Evolutionary conservation across 2,113 vertebrate genomes (phyloP).

Genomic region (Chinchilla lanigera): DNA sequence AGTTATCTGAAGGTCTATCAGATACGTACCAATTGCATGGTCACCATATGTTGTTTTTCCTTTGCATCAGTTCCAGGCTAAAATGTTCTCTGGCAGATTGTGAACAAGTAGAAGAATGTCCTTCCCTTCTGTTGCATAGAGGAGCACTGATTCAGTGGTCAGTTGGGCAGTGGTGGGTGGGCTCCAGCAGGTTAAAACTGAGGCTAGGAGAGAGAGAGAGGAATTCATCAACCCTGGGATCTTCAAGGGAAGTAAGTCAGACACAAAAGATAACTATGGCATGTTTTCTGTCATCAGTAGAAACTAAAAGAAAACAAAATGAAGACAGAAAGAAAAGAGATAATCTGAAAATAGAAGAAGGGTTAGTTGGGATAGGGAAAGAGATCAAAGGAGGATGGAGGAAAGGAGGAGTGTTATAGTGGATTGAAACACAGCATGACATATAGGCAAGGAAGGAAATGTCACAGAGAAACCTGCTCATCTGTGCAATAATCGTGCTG

Average conservation of each 20-base stretch:
- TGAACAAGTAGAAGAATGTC: not conserved
- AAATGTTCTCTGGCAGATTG: not conserved
- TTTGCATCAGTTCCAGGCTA: not conserved
- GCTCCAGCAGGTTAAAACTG: not conserved
- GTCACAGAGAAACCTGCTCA: not conserved
- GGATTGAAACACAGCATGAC: not conserved
- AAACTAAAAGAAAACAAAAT: not conserved
- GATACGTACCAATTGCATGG: accelerated
- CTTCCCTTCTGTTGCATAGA: accelerated
- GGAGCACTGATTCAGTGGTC: accelerated
- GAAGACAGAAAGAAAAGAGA: not conserved
- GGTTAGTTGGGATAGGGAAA: not conserved
- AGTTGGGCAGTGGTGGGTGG: accelerated
- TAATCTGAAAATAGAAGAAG: not conserved
- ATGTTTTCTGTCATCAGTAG: not conserved
- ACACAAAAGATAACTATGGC: not conserved
- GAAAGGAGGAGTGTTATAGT: not conserved
- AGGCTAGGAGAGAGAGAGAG: not conserved
- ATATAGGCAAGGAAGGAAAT: not conserved
- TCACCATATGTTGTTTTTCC: accelerated
- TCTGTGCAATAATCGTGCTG: not conserved
- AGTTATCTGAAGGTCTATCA: accelerated
- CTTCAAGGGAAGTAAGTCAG: not conserved
- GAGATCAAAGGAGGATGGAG: not conserved
- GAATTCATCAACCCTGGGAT: not conserved